Conservation (phyloP, 2,888 invertebrate genomes). For the Graphium colonna region DNA sequence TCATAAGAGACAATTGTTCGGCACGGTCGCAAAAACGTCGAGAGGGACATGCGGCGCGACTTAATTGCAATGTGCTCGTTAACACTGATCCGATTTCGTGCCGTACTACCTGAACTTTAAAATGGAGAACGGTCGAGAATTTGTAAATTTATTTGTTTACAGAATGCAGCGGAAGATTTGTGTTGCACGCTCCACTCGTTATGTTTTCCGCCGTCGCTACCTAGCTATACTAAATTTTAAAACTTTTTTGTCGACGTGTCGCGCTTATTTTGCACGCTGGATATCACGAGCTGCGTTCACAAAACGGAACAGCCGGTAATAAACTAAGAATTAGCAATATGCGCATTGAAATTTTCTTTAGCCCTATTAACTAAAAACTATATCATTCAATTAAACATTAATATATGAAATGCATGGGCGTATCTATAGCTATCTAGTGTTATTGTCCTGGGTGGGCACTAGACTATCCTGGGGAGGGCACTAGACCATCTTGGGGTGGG, state of each 20-base stretch:
- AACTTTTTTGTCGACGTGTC: slow-evolving; percentile 12
- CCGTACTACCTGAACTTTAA: slow-evolving; percentile 38
- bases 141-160: slow-evolving; percentile 28
- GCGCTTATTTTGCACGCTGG: slow-evolving; percentile 19
- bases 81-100: slow-evolving; percentile 43
- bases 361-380: no score
- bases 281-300: slow-evolving; percentile 15
- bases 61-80: slow-evolving; percentile 47
- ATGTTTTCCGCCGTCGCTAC: slow-evolving; percentile 13
- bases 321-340: slow-evolving; percentile 11
- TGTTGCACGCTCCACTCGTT: slow-evolving; percentile 22
- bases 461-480: no score
- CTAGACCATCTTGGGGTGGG: no score
- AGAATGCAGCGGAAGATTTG: slow-evolving; percentile 25
- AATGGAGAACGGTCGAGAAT: slow-evolving; percentile 31
- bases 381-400: no score
- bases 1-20: slow-evolving; percentile 37
- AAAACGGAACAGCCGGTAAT: slow-evolving; percentile 9
- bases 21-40: slow-evolving; percentile 30
- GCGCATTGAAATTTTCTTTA: no score
- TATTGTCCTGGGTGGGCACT: no score
- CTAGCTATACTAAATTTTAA: slow-evolving; percentile 9
- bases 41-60: slow-evolving; percentile 33
- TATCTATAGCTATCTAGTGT: no score
- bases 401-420: no score